Evolutionary conservation across 1,140 invertebrate genomes (phyloP).

Genomic region (Ephestia elutella): DNA sequence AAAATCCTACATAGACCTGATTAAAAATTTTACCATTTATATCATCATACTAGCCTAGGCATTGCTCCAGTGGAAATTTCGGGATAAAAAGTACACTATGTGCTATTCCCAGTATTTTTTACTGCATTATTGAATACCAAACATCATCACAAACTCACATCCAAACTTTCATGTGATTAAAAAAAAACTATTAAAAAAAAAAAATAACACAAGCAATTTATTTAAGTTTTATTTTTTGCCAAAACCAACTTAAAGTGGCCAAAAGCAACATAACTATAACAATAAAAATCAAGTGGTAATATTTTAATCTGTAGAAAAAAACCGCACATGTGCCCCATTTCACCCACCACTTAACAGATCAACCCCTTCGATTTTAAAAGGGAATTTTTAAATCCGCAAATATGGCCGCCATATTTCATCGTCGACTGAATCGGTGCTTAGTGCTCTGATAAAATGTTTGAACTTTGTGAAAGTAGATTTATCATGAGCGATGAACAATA

Average conservation of each 20-base stretch:
- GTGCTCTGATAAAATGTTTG: slow-evolving; percentile 47
- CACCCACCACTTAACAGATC: slow-evolving; percentile 37
- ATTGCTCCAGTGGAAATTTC: no score
- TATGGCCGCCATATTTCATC: slow-evolving; percentile 54
- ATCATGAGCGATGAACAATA: slow-evolving; percentile 38
- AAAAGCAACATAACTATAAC: background rate
- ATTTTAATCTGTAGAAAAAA: slow-evolving; percentile 37
- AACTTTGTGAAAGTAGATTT: slow-evolving; percentile 52
- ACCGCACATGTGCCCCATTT: slow-evolving; percentile 43
- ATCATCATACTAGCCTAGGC: no score
- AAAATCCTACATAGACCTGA: background rate
- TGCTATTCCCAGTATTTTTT: no score
- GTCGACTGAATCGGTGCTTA: slow-evolving; percentile 40
- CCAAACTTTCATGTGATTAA: no score
- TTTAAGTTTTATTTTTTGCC: background rate
- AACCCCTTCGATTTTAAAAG: slow-evolving; percentile 34
- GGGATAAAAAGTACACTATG: no score
- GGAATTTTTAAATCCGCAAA: slow-evolving; percentile 48
- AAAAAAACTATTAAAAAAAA: no score
- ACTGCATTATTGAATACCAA: no score
- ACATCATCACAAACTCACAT: no score
- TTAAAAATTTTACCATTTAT: no score
- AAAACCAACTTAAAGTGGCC: background rate
- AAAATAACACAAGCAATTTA: background rate
- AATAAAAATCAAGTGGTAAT: slow-evolving; percentile 21